Percentiles rank a stretch among this genome's conserved stretches.
phyloP scores from a whole-genome alignment of 2,113 vertebrate species.

The Puffinus mauretanicus region DNA sequence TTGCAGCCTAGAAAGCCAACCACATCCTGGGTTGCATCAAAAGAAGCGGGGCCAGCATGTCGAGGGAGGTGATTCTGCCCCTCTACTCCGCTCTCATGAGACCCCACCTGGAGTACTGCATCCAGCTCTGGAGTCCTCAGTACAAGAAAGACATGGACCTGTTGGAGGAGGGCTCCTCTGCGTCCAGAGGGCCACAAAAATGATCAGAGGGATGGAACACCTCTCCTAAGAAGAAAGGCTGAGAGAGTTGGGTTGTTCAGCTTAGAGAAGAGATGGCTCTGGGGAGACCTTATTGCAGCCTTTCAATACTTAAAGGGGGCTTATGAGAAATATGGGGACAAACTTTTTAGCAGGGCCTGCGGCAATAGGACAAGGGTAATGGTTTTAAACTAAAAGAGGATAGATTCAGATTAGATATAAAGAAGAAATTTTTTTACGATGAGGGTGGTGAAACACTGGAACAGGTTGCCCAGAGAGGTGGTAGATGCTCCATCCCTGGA shows the following conservation, averaged over 20 bases:
- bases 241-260: background rate
- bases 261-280: background rate
- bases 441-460: background rate
- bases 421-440: too few species aligned
- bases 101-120: background rate
- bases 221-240: background rate
- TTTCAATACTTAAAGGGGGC: background rate
- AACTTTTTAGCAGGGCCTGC: background rate
- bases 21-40: background rate
- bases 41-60: background rate
- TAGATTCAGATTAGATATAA: background rate
- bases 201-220: background rate
- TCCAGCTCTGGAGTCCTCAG: background rate
- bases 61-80: background rate
- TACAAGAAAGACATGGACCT: background rate
- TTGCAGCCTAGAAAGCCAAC: background rate
- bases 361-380: background rate
- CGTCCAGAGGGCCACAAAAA: background rate
- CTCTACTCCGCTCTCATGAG: background rate
- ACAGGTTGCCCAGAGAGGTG: background rate
- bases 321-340: background rate
- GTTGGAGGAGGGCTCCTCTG: background rate
- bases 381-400: background rate
- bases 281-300: background rate
- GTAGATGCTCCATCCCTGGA: background rate